Evolutionary conservation across 2,797 vertebrate species (phyloP).

Genomic region (Channallabes apus): DNA sequence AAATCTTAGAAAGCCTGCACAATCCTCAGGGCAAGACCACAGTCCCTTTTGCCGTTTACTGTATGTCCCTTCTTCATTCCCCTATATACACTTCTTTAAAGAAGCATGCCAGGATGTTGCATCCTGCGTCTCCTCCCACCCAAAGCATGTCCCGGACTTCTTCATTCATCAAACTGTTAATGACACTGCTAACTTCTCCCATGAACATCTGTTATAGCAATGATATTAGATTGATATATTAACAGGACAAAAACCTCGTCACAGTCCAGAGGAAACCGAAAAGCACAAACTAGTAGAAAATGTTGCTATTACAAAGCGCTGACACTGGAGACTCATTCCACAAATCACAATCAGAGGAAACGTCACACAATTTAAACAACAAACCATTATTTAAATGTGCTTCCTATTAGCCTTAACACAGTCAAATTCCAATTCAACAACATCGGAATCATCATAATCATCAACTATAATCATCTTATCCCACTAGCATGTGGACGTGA

Average conservation of each 20-base stretch:
- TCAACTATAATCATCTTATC: not conserved
- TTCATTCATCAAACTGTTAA: not conserved
- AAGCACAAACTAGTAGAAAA: not conserved
- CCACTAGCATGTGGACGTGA: not conserved
- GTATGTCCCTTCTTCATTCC: not conserved
- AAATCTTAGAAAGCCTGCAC: not conserved
- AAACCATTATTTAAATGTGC: not conserved
- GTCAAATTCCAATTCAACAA: not conserved
- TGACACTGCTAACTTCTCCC: not conserved
- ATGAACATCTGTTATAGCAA: not conserved
- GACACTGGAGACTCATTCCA: conserved; percentile 1
- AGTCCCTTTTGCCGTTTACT: not conserved
- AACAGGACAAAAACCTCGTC: not conserved
- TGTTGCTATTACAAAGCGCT: not conserved
- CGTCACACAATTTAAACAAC: too few relatives aligned
- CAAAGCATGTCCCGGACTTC: not conserved
- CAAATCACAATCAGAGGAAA: not conserved
- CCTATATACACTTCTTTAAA: not conserved
- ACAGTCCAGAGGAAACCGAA: not conserved
- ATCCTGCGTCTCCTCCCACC: not conserved
- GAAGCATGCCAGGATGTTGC: not conserved
- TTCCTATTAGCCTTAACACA: not conserved
- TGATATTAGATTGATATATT: not conserved
- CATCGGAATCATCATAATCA: too few relatives aligned
- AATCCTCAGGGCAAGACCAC: not conserved